Evolutionary conservation across 1,140 invertebrate species (phyloP), one percentile per base, ranked within the genome.

Genomic region (Procambarus virginalis): DNA sequence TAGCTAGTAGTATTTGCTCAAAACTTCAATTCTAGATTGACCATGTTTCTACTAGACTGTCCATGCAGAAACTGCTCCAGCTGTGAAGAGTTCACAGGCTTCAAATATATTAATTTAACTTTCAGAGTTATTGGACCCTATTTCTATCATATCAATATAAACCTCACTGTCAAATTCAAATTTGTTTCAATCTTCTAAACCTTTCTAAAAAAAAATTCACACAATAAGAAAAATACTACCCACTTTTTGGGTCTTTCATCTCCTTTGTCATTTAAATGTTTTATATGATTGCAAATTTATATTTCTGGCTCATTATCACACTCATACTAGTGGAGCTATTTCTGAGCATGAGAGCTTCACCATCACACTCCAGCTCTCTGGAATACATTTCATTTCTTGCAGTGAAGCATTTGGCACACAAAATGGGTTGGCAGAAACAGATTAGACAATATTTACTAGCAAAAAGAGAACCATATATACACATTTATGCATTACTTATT

Each of bases 391-490:
- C 3, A 55, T 34, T 80, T 80, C 78, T 14, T 17, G 77, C 60
- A 81, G n/a, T 87, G 85, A 87, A 87, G 85, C 85, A 87, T 87
- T 87, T 87, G 85, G 85, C 85, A 87, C 85, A 81, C 77, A 85
- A 80, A 87, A 88, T 64, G 60, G 75, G 80, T 89, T 89, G 87
- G 87, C 87, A 89, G 70, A 86, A 78, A 89, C 73, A 78, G 87
- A 88, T 81, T 83, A 70, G 87, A 89, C 87, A 89, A 84, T 68
- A 88, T 73, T 89, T 78, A 89, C 51, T 89, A 89, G 87, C 87
- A 84, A 83, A 55, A 86, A 89, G 64, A 89, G 82, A 89, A 83
- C 82, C 49, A 83, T 78, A 89, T 84, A 79, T 89, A 89, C 68
- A 88, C 78, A 88, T 88, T 73, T 89, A 89, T 89, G 82, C 87